Evolutionary conservation across 2,113 vertebrate genomes (phyloP).

Genomic region (Henicopernis longicauda): DNA sequence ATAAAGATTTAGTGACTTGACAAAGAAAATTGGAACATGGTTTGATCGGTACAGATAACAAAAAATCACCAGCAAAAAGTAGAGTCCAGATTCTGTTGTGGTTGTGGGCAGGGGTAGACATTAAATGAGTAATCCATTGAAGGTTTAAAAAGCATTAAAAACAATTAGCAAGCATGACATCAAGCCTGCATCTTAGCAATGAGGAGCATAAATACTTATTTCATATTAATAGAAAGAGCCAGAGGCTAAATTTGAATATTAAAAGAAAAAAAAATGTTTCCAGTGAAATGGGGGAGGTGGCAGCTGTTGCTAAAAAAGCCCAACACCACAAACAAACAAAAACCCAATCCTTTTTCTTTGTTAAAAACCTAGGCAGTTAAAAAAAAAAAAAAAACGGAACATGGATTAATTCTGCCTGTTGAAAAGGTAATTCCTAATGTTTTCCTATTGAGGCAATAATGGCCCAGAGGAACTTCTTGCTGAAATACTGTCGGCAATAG

Average conservation of each 20-base stretch:
- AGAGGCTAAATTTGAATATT: not conserved
- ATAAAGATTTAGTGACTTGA: not conserved
- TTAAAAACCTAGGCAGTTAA: not conserved
- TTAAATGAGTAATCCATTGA: not conserved
- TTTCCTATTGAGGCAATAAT: not conserved
- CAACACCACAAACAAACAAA: not conserved
- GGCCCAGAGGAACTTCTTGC: not conserved
- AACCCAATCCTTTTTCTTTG: rapidly evolving
- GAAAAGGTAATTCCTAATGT: not conserved
- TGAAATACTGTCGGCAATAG: not conserved
- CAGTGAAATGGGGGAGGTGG: not conserved
- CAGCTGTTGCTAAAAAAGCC: not conserved
- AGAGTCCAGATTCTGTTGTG: not conserved
- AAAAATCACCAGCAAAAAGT: not conserved
- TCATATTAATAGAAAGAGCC: not conserved
- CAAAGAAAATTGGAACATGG: not conserved
- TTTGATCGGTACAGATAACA: not conserved
- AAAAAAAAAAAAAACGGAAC: not conserved
- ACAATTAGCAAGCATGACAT: not conserved
- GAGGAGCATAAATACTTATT: not conserved
- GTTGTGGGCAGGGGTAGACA: rapidly evolving
- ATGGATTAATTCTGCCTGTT: not conserved
- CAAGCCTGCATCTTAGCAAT: not conserved
- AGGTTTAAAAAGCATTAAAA: not conserved
- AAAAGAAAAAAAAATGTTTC: not conserved